Evolutionary conservation across 2,113 vertebrate genomes (phyloP).

Genomic region (Scolopax mira): DNA sequence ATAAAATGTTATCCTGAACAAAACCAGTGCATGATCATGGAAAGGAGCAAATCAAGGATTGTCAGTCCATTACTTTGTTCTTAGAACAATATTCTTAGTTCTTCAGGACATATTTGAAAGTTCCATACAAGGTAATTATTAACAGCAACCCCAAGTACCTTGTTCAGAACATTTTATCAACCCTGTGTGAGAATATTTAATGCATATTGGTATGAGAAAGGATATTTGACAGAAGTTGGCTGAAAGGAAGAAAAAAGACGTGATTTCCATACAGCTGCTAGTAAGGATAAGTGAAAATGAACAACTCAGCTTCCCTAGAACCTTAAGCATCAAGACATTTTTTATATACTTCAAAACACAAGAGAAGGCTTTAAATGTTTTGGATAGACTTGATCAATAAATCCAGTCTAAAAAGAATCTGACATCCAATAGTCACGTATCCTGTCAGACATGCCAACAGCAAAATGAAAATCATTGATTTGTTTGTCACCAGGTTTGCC

Average conservation of each 20-base stretch:
- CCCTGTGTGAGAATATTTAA: background rate
- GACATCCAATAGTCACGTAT: background rate
- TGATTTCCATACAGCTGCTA: background rate
- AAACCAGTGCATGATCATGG: background rate
- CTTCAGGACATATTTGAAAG: background rate
- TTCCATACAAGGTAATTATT: background rate
- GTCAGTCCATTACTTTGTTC: background rate
- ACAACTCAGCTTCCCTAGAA: background rate
- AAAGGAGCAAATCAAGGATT: background rate
- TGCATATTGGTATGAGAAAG: background rate
- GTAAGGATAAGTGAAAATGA: background rate
- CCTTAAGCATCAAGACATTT: background rate
- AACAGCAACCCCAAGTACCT: background rate
- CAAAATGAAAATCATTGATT: slow-evolving; percentile 54
- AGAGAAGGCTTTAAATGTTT: background rate
- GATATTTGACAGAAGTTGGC: background rate
- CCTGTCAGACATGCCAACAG: background rate
- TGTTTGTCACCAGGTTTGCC: slow-evolving; percentile 35
- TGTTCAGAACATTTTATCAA: background rate
- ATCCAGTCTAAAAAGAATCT: slow-evolving; percentile 3
- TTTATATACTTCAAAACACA: slow-evolving; percentile 2
- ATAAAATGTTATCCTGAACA: background rate
- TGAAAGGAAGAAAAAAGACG: background rate
- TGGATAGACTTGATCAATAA: slow-evolving; percentile 41
- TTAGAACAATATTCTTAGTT: background rate